phyloP scores from a whole-genome alignment of 2,797 vertebrate genomes.

The Anableps anableps region DNA sequence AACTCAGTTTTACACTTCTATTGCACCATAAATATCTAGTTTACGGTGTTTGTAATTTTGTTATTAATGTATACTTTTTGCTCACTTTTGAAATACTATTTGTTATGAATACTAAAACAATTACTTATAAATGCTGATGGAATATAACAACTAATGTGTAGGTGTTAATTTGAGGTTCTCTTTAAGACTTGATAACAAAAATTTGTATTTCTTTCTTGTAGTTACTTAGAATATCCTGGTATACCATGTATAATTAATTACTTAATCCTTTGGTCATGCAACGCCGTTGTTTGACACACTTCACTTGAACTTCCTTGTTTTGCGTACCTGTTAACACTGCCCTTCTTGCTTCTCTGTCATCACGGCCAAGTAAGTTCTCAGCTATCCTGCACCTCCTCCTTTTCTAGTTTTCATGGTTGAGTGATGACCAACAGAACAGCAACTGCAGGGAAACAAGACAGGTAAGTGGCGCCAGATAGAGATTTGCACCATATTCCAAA shows the following conservation, averaged over 20 bases:
- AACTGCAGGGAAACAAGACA: neutral
- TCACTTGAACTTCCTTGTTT: conserved; percentile 9
- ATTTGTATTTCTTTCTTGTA: no score
- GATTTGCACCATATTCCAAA: neutral
- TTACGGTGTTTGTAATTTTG: no score
- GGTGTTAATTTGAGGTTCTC: no score
- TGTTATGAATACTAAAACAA: no score
- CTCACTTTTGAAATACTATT: no score
- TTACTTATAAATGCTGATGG: no score
- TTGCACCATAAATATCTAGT: no score
- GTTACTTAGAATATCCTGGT: no score
- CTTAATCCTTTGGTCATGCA: neutral
- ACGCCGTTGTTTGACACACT: neutral
- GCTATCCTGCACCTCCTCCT: rapidly evolving
- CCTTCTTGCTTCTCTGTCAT: conserved; percentile 12
- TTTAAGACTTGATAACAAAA: no score
- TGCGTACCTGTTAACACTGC: conserved; percentile 16
- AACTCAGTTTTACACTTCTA: neutral
- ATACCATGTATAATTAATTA: neutral
- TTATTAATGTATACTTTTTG: no score
- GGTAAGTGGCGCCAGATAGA: neutral
- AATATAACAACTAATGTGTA: no score
- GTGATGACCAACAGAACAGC: conserved; percentile 1
- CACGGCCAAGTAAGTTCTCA: neutral
- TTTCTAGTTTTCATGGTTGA: conserved; percentile 18